Evolutionary conservation across 2,888 invertebrate species (phyloP), one percentile per base, ranked within the genome.

Genomic region (Flexamia atlantica): DNA sequence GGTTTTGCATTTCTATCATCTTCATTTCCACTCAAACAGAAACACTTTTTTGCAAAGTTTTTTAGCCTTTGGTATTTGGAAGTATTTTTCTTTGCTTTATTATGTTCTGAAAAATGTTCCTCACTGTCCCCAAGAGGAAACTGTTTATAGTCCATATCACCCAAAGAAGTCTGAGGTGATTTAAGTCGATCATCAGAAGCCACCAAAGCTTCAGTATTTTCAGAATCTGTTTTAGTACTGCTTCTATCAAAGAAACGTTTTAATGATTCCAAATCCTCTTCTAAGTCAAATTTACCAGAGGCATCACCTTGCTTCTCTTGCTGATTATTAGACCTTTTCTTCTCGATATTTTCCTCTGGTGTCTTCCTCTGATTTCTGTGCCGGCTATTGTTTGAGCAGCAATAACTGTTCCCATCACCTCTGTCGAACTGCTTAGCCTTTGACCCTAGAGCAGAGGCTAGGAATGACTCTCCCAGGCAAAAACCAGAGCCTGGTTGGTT

Each of bases 31-130:
- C 64, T 5, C 3, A 64, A n/a, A 30, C 64, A 64, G 1, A 64
- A 64, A 30, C 25, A 64, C 30, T 14, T 64, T 14, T 30, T 64
- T 2, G 30, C 64, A 64, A 64, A 64, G 12, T 30, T 64, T 64
- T 64, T 64, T 28, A 64, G 30, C 64, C 17, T 64, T 28, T 17
- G 1, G 17, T 30, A 64, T 30, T 64, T 64, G 17, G 64, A 64
- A 12, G 28, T 20, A 17, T 28, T 25, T 30, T 64, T 64, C 64
- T 64, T 64, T 64, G 25, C 5, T 28, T 25, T 20, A 14, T 28
- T 23, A 23, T 28, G 14, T 28, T 64, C 30, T 64, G 64, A 28
- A 10, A 14, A 30, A 28, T 64, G 5, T 10, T 64, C 64, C 12
- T 9, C 30, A 3, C 4, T 5, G 5, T n/a, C 14, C 30, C 28